phyloP scores from a whole-genome alignment of 2,797 vertebrate genomes.

The Naso thynnoides region DNA sequence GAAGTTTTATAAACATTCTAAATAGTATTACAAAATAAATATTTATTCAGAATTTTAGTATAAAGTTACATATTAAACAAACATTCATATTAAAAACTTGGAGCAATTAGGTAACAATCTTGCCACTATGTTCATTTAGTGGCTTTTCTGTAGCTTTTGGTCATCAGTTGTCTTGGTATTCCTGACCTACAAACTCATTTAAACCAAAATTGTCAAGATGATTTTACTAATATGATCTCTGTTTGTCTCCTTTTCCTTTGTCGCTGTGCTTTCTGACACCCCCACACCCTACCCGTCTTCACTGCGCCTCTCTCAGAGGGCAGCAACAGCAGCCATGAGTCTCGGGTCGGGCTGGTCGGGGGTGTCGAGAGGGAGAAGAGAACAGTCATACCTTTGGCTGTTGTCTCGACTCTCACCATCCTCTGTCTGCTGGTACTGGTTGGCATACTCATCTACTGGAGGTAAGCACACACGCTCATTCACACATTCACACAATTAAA shows the following conservation, averaged over 20 bases:
- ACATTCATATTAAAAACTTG: neutral
- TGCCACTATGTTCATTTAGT: neutral
- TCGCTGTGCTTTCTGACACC: neutral
- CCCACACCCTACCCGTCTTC: neutral
- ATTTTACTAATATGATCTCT: neutral
- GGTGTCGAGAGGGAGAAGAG: slow-evolving; percentile 91
- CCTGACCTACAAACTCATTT: neutral
- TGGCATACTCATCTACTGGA: slow-evolving; percentile 99
- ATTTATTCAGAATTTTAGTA: too few species aligned
- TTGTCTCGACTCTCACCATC: slow-evolving; percentile 96
- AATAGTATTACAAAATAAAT: too few species aligned
- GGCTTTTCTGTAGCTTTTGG: neutral
- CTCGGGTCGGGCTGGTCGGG: slow-evolving; percentile 92
- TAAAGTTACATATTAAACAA: too few species aligned
- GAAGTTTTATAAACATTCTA: too few species aligned
- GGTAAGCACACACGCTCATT: slow-evolving; percentile 80
- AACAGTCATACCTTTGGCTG: slow-evolving; percentile 93
- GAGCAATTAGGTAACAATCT: neutral
- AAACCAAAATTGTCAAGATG: neutral
- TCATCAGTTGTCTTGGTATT: neutral
- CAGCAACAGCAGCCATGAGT: slow-evolving; percentile 99
- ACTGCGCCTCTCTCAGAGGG: slow-evolving; percentile 84
- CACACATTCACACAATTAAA: slow-evolving; percentile 12
- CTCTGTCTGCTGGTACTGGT: slow-evolving; percentile 97
- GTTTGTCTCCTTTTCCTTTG: neutral